Conservation (phyloP, 2,113 vertebrate species). For the Mirounga angustirostris region DNA sequence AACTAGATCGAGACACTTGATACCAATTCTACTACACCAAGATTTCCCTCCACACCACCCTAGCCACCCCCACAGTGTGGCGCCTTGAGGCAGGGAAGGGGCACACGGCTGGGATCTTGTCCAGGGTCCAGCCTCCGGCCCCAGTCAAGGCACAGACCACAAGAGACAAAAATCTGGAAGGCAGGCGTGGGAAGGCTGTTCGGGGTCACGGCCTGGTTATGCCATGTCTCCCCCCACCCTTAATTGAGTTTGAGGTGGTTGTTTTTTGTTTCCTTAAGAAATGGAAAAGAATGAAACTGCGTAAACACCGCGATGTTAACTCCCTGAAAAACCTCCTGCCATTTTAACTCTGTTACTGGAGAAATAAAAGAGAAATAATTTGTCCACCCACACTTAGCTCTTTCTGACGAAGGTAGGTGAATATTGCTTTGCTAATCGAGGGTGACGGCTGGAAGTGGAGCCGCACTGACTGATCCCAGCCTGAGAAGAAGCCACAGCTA, state of each 20-base stretch:
- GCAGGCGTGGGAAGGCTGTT: neutral
- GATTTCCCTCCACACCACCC: neutral
- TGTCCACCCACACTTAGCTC: constrained; percentile 88
- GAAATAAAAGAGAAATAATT: constrained; percentile 89
- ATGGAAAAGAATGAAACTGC: constrained; percentile 82
- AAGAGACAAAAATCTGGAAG: neutral
- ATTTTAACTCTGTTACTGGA: constrained; percentile 86
- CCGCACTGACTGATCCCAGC: constrained; percentile 80
- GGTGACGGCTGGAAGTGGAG: constrained; percentile 84
- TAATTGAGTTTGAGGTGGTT: constrained; percentile 82
- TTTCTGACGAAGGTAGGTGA: constrained; percentile 89
- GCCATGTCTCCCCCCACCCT: neutral
- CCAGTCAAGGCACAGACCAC: neutral
- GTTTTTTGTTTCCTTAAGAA: constrained; percentile 82
- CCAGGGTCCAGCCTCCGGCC: neutral
- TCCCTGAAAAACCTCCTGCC: constrained; percentile 85
- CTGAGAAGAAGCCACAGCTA: constrained; percentile 75
- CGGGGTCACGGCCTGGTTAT: constrained; percentile 69
- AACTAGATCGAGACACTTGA: neutral
- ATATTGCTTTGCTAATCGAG: constrained; percentile 86
- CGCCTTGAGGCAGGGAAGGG: neutral
- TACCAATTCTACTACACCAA: too few relatives aligned
- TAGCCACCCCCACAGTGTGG: neutral
- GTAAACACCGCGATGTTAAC: constrained; percentile 88
- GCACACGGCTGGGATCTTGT: neutral